phyloP scores from a whole-genome alignment of 1,140 invertebrate genomes.

The Phenacoccus solenopsis region DNA sequence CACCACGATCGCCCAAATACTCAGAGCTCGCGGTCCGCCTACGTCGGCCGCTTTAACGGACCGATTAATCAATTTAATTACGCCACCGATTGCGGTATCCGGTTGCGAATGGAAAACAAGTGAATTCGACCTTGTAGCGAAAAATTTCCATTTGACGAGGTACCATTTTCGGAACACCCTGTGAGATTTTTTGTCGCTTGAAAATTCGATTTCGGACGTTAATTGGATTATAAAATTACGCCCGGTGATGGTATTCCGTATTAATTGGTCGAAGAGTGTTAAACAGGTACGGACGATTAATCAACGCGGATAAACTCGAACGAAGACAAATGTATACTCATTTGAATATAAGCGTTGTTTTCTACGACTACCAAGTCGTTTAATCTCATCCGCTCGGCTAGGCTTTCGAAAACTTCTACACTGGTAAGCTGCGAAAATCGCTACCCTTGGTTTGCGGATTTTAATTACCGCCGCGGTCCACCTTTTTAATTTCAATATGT shows the following conservation, averaged over 20 bases:
- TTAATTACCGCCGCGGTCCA: not conserved
- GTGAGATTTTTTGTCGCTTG: not conserved
- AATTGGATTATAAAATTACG: conserved; percentile 3
- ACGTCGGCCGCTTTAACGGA: too few species aligned
- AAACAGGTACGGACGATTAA: not conserved
- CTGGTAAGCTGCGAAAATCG: not conserved
- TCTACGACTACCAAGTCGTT: not conserved
- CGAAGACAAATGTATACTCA: not conserved
- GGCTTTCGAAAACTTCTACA: not conserved
- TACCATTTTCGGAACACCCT: too few species aligned
- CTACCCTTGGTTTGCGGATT: not conserved
- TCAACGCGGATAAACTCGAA: not conserved
- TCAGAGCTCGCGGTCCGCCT: too few species aligned
- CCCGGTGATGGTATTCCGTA: not conserved
- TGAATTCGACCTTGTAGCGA: too few species aligned
- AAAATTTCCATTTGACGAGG: too few species aligned
- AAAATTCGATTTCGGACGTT: not conserved
- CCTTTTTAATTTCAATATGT: too few species aligned
- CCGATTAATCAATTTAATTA: too few species aligned
- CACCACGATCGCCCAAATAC: too few species aligned
- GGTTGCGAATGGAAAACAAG: too few species aligned
- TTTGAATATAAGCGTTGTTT: not conserved
- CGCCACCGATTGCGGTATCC: too few species aligned
- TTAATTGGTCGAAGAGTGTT: not conserved
- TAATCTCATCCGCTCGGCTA: not conserved